Evolutionary conservation across 2,113 vertebrate species (phyloP).

Genomic region (Salvator merianae): DNA sequence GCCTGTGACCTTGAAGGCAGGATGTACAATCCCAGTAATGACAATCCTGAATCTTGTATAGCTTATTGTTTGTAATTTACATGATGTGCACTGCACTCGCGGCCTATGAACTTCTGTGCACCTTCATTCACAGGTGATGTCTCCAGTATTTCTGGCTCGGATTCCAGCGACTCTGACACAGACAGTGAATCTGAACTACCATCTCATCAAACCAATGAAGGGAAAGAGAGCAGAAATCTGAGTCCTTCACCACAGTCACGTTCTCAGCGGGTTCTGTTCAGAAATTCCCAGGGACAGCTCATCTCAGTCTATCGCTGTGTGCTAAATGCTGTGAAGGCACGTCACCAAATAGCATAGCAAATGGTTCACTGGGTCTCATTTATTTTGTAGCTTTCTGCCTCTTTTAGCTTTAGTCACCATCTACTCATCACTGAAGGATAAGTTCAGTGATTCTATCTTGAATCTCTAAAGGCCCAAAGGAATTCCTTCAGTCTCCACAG

Average conservation of each 20-base stretch:
- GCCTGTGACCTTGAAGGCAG: no score
- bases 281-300: slow-evolving; percentile 82
- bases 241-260: neutral
- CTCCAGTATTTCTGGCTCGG: slow-evolving; percentile 95
- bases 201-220: slow-evolving; percentile 1
- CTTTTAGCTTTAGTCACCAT: neutral
- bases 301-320: slow-evolving; percentile 83
- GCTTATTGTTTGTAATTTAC: no score
- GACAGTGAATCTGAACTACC: slow-evolving; percentile 52
- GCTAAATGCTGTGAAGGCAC: slow-evolving; percentile 80
- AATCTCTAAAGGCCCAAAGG: neutral
- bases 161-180: slow-evolving; percentile 77
- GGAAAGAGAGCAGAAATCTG: neutral
- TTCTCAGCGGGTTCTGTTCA: slow-evolving; percentile 81
- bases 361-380: neutral
- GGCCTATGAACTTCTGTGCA: neutral
- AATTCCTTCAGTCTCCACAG: neutral
- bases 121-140: slow-evolving; percentile 80
- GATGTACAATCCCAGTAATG: neutral
- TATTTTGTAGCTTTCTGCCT: neutral
- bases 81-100: neutral
- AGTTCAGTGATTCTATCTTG: no score
- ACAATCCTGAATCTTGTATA: neutral
- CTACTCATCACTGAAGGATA: neutral
- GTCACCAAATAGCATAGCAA: slow-evolving; percentile 21